These are phyloP conservation scores for Dolichomitus sp. DNA, from an alignment of 2,888 invertebrate genomes.

Conservation along the genomic window DNA sequence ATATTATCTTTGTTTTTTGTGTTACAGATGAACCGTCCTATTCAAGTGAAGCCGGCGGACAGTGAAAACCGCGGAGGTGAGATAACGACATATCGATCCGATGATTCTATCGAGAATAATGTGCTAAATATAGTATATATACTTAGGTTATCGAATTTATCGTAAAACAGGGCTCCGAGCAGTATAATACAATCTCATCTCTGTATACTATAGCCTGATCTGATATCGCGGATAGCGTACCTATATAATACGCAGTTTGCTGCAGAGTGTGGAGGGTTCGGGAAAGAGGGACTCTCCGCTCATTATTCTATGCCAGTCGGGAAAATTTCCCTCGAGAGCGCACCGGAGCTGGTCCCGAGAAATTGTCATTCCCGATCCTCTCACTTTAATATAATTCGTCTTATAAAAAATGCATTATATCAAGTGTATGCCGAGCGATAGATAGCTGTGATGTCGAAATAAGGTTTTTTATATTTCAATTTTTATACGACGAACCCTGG, in stretches of 20 bases:
- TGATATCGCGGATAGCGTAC: constrained; percentile 35
- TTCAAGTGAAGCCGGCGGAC: constrained; percentile 99
- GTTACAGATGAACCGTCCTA: constrained; percentile 99
- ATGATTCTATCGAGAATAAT: constrained; percentile 51
- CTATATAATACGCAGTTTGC: constrained; percentile 35
- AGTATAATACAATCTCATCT: constrained; percentile 51
- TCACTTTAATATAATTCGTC: constrained; percentile 37
- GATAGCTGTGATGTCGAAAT: constrained; percentile 19
- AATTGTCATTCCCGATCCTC: constrained; percentile 59
- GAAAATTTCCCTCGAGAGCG: constrained; percentile 65
- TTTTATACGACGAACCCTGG: constrained; percentile 1
- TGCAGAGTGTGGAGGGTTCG: constrained; percentile 33
- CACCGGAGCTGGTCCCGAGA: constrained; percentile 35
- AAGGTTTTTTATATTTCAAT: constrained; percentile 36
- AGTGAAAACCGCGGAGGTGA: constrained; percentile 99
- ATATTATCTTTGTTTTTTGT: constrained; percentile 79
- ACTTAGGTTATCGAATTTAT: constrained; percentile 60
- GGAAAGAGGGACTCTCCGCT: constrained; percentile 48
- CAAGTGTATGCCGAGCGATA: constrained; percentile 19
- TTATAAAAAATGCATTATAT: constrained; percentile 47
- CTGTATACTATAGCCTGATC: constrained; percentile 29
- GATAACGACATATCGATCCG: constrained; percentile 78
- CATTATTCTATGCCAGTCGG: constrained; percentile 63
- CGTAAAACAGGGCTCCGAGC: constrained; percentile 42
- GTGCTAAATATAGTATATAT: constrained; percentile 55